Percentiles rank a stretch among this genome's conserved stretches.
phyloP scores from a whole-genome alignment of 2,113 vertebrate genomes.

The Mesitornis unicolor region DNA sequence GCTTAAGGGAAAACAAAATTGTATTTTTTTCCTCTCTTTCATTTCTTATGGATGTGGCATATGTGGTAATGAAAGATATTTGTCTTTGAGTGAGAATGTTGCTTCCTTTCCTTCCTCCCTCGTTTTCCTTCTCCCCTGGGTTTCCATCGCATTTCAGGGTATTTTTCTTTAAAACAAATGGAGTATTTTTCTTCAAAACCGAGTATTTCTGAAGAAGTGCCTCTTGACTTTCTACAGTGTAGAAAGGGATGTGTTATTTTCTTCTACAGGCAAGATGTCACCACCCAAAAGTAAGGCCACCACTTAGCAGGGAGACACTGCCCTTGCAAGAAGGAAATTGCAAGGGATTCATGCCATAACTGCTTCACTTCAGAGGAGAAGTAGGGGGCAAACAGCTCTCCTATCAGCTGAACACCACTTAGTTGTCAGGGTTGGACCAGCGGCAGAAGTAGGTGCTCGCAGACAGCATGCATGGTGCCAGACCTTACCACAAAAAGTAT shows the following conservation, averaged over 20 bases:
- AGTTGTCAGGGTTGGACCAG: background rate
- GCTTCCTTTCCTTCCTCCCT: background rate
- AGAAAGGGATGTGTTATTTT: background rate
- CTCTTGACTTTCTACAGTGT: background rate
- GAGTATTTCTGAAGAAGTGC: fast-evolving
- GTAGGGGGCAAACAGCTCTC: background rate
- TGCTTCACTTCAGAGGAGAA: background rate
- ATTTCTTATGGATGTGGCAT: background rate
- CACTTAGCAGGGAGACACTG: background rate
- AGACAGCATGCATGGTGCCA: background rate
- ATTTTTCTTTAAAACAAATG: background rate
- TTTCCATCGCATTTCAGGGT: background rate
- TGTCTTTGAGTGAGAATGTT: background rate
- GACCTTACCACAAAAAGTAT: background rate
- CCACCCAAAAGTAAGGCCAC: background rate
- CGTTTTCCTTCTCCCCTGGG: background rate
- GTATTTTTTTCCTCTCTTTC: background rate
- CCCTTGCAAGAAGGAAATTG: background rate
- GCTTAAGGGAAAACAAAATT: background rate
- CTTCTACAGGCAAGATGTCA: background rate
- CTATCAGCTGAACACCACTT: background rate
- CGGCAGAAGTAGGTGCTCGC: background rate
- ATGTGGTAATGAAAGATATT: background rate
- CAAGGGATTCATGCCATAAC: background rate
- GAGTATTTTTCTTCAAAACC: background rate